Conservation (phyloP, 2,797 vertebrate species). For the Gambelia wislizenii region DNA sequence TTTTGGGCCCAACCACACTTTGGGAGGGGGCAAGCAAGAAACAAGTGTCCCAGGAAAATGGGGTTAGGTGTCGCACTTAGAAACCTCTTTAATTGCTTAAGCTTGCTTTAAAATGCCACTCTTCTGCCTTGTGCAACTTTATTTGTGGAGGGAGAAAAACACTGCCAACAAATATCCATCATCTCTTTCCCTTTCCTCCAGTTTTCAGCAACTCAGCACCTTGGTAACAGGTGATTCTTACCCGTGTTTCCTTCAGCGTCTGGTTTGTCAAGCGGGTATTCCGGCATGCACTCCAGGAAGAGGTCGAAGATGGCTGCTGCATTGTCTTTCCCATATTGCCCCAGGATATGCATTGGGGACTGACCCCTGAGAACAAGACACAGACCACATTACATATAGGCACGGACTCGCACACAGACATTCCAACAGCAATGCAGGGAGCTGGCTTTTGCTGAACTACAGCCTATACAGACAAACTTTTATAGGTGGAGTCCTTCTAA, state of each 20-base stretch:
- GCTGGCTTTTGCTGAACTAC: neutral
- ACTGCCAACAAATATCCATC: neutral
- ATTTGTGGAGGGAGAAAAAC: no score
- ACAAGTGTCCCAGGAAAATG: no score
- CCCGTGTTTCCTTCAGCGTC: conserved; percentile 97
- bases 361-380: conserved; percentile 86
- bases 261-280: conserved; percentile 95
- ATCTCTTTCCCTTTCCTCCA: neutral
- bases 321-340: conserved; percentile 97
- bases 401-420: neutral
- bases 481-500: neutral
- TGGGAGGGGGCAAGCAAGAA: no score
- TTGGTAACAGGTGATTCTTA: conserved; percentile 57
- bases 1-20: no score
- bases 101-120: no score
- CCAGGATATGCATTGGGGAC: conserved; percentile 95
- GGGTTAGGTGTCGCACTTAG: no score
- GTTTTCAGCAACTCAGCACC: neutral
- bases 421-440: neutral
- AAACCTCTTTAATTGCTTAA: no score
- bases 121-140: no score
- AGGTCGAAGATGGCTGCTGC: conserved; percentile 98
- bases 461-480: neutral
- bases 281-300: conserved; percentile 98
- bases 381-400: conserved; percentile 19